Evolutionary conservation across 2,113 vertebrate species (phyloP).

Genomic region (Struthio camelus): DNA sequence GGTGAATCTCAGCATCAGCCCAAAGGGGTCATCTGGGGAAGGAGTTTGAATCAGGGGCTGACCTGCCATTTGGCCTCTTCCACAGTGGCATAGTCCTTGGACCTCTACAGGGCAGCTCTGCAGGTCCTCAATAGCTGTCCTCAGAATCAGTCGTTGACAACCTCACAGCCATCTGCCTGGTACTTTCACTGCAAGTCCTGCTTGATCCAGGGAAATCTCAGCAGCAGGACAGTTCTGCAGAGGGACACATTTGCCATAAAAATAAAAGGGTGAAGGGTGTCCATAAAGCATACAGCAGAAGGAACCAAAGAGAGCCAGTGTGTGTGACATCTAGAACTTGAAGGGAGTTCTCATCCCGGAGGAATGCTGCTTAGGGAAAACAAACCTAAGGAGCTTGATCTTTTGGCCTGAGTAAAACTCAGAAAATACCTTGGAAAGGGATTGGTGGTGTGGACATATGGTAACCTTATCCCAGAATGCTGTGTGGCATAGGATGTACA

Average conservation of each 20-base stretch:
- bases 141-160: too few relatives aligned
- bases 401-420: background rate
- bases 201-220: background rate
- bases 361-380: background rate
- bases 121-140: background rate
- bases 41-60: background rate
- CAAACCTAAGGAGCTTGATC: background rate
- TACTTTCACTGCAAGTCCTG: background rate
- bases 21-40: background rate
- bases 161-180: background rate
- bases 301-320: background rate
- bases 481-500: background rate
- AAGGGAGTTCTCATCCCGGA: background rate
- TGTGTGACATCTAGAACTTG: background rate
- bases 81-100: background rate
- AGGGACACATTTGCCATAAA: background rate
- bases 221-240: background rate
- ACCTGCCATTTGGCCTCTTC: background rate
- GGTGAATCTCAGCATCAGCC: too few relatives aligned
- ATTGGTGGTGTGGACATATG: rapidly evolving
- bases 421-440: background rate
- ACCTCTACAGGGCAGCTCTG: background rate
- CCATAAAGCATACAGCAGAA: background rate
- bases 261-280: background rate
- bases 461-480: background rate